phyloP scores from a whole-genome alignment of 2,113 vertebrate species.

The Alligator sinensis region DNA sequence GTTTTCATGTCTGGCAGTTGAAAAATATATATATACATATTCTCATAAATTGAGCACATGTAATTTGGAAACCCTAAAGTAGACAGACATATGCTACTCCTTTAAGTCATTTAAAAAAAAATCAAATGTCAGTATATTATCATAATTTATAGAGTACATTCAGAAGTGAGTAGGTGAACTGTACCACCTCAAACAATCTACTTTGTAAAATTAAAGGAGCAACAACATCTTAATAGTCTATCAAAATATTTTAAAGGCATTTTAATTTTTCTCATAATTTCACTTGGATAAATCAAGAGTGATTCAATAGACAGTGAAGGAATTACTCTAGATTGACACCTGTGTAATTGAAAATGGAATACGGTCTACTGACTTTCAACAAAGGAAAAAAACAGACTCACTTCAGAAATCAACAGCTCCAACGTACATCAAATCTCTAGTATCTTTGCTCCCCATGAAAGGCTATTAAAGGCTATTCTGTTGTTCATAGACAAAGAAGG shows the following conservation, averaged over 20 bases:
- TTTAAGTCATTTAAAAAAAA: conserved; percentile 10
- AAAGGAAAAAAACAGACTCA: background rate
- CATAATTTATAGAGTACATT: background rate
- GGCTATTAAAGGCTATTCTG: background rate
- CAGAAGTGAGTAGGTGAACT: background rate
- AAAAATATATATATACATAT: background rate
- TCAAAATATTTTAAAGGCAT: background rate
- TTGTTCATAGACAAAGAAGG: background rate
- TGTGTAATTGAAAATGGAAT: background rate
- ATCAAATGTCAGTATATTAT: background rate
- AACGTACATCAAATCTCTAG: background rate
- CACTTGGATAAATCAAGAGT: background rate
- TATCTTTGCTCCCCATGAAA: background rate
- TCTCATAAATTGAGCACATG: background rate
- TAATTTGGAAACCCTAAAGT: background rate
- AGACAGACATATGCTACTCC: background rate
- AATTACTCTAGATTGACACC: background rate
- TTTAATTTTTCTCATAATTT: background rate
- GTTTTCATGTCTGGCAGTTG: background rate
- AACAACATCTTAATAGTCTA: background rate
- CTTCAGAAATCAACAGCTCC: background rate
- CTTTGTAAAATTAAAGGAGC: accelerated
- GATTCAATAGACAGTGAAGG: no score
- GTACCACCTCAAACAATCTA: background rate
- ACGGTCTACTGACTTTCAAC: background rate